Evolutionary conservation across 2,888 invertebrate species (phyloP), one percentile per base, ranked within the genome.

Genomic region (Eupithecia inturbata): DNA sequence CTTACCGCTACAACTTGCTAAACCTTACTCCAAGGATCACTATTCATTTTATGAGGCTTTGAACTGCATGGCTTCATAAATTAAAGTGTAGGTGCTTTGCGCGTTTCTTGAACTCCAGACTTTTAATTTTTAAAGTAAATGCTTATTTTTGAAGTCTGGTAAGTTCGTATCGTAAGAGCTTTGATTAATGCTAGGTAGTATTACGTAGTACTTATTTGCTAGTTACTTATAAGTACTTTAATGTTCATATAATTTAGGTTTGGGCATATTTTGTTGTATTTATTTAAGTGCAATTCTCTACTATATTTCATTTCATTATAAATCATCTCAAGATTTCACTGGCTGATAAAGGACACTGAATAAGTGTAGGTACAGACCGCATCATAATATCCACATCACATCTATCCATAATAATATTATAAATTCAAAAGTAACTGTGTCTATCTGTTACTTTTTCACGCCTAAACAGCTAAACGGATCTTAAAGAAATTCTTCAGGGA

Each of bases 51-150:
- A 74, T 73, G 72, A 72, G 67, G 74, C 67, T 77, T 73, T 77
- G 49, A 60, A 72, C 74, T 76, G 77, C 72, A 72, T 77, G 71
- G 74, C 64, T 74, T 77, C 62, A 68, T 79, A 76, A 76, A 77
- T 76, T 73, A 74, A 36, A 78, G 62, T 71, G 49, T 72, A 77
- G 71, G 71, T 53, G 69, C 71, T 77, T 67, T 75, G 72, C 74
- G 62, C 71, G 76, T 76, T 75, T 69, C 67, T 74, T 76, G 75
- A 79, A 79, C 78, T 39, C 69, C 45, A 73, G 71, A 72, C 75
- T 57, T 73, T 71, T 71, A 71, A 67, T 68, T 76, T 31, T 73
- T 16, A 71, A 73, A 70, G 64, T 70, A 70, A 75, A 75, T 31
- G 41, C 41, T 68, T 70, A 19, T 31, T 19, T 62, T 62, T 62